Evolutionary conservation across 1,140 invertebrate species (phyloP).

Genomic region (Conus ventricosus): DNA sequence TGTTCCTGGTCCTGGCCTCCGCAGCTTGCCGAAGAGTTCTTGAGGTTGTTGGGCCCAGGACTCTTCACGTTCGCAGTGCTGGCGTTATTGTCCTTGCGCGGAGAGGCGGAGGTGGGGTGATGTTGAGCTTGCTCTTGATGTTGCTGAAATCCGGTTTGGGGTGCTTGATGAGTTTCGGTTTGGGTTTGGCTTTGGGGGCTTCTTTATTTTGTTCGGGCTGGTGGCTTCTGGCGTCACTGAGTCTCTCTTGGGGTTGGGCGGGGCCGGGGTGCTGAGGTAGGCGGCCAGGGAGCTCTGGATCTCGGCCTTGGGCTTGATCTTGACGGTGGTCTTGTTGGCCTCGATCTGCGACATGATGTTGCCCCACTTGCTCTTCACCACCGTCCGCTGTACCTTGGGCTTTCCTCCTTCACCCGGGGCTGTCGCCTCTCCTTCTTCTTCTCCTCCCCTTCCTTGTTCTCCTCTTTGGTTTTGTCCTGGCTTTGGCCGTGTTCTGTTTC

Average conservation of each 20-base stretch:
- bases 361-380: slow-evolving; percentile 74
- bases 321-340: slow-evolving; percentile 63
- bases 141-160: slow-evolving; percentile 69
- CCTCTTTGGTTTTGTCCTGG: slow-evolving; percentile 28
- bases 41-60: not conserved
- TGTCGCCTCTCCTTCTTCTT: slow-evolving; percentile 45
- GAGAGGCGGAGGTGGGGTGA: slow-evolving; percentile 42
- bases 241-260: slow-evolving; percentile 1
- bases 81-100: not conserved
- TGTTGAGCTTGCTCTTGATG: slow-evolving; percentile 68
- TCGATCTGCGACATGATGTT: slow-evolving; percentile 74
- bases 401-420: slow-evolving; percentile 56
- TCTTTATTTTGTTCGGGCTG: slow-evolving; percentile 30
- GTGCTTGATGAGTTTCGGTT: slow-evolving; percentile 46
- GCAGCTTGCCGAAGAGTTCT: not conserved
- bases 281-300: slow-evolving; percentile 71
- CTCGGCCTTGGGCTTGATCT: slow-evolving; percentile 69
- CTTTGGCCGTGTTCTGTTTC: slow-evolving; percentile 40
- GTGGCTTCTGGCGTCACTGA: slow-evolving; percentile 49
- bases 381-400: slow-evolving; percentile 65
- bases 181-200: slow-evolving; percentile 52
- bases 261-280: slow-evolving; percentile 52
- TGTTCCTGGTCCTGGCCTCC: not conserved
- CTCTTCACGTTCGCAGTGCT: not conserved
- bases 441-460: not conserved